phyloP scores from a whole-genome alignment of 2,797 vertebrate genomes.

The Choloepus didactylus region DNA sequence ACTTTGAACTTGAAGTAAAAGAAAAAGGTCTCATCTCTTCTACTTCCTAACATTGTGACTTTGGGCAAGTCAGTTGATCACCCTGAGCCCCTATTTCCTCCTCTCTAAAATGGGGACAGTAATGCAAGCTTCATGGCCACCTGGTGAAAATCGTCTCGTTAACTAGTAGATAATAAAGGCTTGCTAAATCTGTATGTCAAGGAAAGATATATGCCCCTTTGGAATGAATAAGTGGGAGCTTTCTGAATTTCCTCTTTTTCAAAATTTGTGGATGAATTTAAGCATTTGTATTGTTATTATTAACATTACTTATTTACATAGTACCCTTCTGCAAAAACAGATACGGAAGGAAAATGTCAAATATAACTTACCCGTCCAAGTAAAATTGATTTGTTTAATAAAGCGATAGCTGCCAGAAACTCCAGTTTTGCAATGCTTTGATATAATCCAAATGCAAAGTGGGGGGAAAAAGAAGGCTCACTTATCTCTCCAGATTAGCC shows the following conservation, averaged over 20 bases:
- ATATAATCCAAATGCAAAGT: constrained; percentile 38
- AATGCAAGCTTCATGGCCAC: not conserved
- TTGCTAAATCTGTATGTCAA: constrained; percentile 54
- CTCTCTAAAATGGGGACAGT: not conserved
- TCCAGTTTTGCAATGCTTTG: constrained; percentile 55
- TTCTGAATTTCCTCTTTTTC: constrained; percentile 38
- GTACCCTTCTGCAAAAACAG: not conserved
- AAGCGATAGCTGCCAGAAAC: constrained; percentile 58
- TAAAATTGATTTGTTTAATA: constrained; percentile 76
- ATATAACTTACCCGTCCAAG: constrained; percentile 60
- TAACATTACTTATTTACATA: constrained; percentile 45
- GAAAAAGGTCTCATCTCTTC: not conserved
- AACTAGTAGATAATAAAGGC: not conserved
- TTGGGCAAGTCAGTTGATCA: not conserved
- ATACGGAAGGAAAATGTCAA: constrained; percentile 53
- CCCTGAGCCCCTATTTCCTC: not conserved
- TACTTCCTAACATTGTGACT: not conserved
- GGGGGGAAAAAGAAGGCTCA: not conserved
- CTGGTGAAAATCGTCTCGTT: constrained; percentile 41
- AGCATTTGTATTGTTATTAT: constrained; percentile 46
- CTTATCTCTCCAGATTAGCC: constrained; percentile 56
- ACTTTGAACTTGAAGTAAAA: not conserved
- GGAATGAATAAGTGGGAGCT: not conserved
- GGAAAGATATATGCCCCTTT: not conserved
- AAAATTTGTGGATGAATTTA: constrained; percentile 31